A percentile compares a stretch with the other conserved stretches of the same genome.
These are phyloP conservation scores for Dryocosmus kuriphilus DNA, from an alignment of 2,888 invertebrate species.

Conservation along the genomic window DNA sequence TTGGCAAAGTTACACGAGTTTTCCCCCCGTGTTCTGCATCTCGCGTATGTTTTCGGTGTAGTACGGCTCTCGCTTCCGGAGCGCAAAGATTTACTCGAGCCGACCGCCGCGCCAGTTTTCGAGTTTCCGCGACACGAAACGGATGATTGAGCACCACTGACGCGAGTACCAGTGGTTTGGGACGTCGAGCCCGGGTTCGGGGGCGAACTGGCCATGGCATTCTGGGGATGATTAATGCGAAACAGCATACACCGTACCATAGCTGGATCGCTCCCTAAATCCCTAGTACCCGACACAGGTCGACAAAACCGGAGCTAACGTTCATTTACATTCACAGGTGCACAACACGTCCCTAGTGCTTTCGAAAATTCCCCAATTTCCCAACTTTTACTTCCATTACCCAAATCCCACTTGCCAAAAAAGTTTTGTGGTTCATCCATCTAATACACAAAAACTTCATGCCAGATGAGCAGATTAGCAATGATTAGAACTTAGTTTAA, in stretches of 20 bases:
- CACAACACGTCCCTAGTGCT: neutral
- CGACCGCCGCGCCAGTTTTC: slow-evolving; percentile 40
- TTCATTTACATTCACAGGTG: slow-evolving; percentile 12
- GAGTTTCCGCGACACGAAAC: slow-evolving; percentile 43
- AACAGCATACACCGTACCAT: slow-evolving; percentile 27
- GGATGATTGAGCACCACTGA: slow-evolving; percentile 60
- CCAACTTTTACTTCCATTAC: neutral
- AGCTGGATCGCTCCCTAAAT: neutral
- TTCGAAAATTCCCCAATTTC: neutral
- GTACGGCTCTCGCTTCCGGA: slow-evolving; percentile 35
- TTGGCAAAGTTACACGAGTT: slow-evolving; percentile 26
- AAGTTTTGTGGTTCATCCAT: neutral
- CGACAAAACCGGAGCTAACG: neutral
- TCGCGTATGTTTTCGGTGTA: slow-evolving; percentile 27
- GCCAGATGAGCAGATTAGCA: too few species aligned
- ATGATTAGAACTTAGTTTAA: too few species aligned
- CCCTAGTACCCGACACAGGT: neutral
- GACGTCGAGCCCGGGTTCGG: slow-evolving; percentile 53
- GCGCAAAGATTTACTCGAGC: slow-evolving; percentile 53
- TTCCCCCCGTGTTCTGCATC: neutral
- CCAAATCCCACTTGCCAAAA: neutral
- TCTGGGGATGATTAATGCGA: slow-evolving; percentile 65
- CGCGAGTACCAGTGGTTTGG: slow-evolving; percentile 50
- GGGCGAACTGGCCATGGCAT: slow-evolving; percentile 60
- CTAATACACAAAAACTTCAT: neutral